Conservation (phyloP, 2,888 invertebrate genomes). For the Automeris io region DNA sequence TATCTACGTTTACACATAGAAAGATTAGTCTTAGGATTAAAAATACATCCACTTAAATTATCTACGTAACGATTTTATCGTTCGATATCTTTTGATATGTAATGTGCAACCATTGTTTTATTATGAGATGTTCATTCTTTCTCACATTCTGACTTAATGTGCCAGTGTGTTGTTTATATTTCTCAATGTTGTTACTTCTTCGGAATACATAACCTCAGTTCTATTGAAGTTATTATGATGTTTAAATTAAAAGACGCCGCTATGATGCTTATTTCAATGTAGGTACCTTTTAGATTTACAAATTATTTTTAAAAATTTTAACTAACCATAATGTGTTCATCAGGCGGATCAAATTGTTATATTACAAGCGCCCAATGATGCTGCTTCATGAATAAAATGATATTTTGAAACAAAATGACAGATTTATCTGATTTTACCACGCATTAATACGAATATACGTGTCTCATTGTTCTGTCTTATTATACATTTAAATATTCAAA, state of each 20-base stretch:
- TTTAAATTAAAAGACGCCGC: background rate
- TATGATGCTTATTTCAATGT: background rate
- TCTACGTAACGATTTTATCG: conserved; percentile 9
- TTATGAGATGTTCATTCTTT: background rate
- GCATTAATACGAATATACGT: too few relatives aligned
- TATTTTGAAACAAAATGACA: too few relatives aligned
- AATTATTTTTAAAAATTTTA: background rate
- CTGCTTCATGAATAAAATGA: too few relatives aligned
- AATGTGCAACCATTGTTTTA: background rate
- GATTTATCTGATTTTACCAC: too few relatives aligned
- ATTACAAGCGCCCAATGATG: too few relatives aligned
- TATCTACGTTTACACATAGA: background rate
- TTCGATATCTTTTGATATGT: conserved; percentile 5
- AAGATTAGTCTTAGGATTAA: conserved; percentile 7
- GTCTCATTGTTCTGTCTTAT: too few relatives aligned
- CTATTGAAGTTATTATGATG: background rate
- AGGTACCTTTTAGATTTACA: background rate
- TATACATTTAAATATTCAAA: too few relatives aligned
- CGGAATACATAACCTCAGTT: background rate
- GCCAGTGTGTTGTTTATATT: conserved; percentile 1
- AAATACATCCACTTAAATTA: conserved; percentile 6
- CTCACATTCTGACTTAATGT: background rate
- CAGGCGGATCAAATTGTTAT: background rate
- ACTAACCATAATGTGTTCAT: background rate
- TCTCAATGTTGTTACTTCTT: too few relatives aligned